These are phyloP conservation scores for Linyphia triangularis DNA, from an alignment of 2,888 invertebrate genomes.

Conservation along the genomic window DNA sequence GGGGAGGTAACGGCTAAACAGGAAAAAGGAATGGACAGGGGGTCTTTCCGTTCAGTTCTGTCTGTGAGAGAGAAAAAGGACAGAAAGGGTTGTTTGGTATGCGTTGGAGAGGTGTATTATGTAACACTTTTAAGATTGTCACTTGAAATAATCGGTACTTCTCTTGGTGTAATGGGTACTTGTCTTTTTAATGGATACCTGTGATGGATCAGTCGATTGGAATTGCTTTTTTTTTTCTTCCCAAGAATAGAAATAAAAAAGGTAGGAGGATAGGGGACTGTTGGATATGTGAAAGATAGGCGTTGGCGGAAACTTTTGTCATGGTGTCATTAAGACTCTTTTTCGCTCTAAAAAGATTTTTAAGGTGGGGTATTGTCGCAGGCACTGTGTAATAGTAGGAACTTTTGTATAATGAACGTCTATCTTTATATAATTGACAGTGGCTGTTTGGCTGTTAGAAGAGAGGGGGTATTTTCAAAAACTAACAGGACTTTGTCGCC, in stretches of 20 bases:
- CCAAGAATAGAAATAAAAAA: neutral
- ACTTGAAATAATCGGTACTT: neutral
- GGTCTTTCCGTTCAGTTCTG: neutral
- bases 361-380: no score
- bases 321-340: neutral
- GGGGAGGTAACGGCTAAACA: neutral
- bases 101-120: no score
- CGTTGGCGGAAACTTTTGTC: neutral
- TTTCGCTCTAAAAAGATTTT: no score
- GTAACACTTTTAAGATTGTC: slow-evolving; percentile 3
- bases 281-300: neutral
- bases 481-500: no score
- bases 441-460: no score
- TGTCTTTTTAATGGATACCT: neutral
- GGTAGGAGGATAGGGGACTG: neutral
- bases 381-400: no score
- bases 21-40: slow-evolving; percentile 13
- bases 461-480: no score
- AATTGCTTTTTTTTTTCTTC: neutral
- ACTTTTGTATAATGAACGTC: no score
- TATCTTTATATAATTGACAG: no score
- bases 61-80: neutral
- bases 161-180: neutral
- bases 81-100: neutral
- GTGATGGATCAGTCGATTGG: neutral